Base-by-base conservation (phyloP, 2,113 vertebrate genomes). In the Oncorhynchus kisutch region DNA sequence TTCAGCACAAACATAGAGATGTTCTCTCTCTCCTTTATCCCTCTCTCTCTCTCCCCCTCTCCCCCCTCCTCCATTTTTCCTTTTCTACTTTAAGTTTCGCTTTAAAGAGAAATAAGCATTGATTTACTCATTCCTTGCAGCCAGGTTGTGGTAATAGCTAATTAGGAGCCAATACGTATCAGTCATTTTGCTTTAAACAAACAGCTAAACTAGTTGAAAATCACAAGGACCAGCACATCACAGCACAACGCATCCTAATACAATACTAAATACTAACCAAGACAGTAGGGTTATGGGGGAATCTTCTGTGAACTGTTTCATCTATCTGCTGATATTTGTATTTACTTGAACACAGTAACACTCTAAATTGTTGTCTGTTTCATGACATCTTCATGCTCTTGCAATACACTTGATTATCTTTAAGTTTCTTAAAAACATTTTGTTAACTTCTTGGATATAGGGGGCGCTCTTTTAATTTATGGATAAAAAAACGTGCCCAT, bases 81-180 rank as follows among this genome's bases (percentile, higher is more conserved):
- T 39, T 85, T 85, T 75, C 54, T 20, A 13, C 77, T 64, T 73
- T 80, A 81, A 54, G 14, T 27, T 22, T 60, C 73, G 16, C 39
- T 77, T 81, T 74, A 84, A 78, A 79, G 81, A 82, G 24, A 89
- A 90, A 90, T 74, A 76, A 84, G 78, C 88, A 82, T 67, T 76
- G 79, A 79, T 84, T 76, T 85, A 87, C 82, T 88, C 80, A 80
- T 85, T 71, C 85, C 88, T 89, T 60, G 80, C 81, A 87, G 90
- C 84, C 87, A 90, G 86, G 86, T 90, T 88, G 85, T 87, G 84
- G 85, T 86, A 91, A 91, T 90, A 77, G 86, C 85, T 90, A 88
- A 87, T 90, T 90, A 90, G 87, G 77, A 78, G 84, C 84, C 84
- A 88, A 89, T 90, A 87, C 86, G 88, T 84, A 91, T 89, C 89